These are phyloP conservation scores for Phortica okadai DNA, from an alignment of 2,888 invertebrate genomes.

Conservation along the genomic window DNA sequence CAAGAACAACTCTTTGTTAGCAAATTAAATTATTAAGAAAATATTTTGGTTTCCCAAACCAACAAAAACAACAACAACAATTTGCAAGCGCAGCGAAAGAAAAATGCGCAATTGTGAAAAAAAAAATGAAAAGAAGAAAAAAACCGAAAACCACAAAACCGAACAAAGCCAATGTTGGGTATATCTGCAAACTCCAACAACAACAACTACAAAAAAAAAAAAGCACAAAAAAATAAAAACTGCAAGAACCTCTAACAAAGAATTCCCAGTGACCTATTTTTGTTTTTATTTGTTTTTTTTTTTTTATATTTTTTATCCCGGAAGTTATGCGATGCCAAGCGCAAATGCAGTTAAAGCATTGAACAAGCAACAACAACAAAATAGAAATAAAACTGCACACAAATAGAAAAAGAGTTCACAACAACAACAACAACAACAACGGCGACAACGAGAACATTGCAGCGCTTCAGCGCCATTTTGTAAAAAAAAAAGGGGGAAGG, in stretches of 20 bases:
- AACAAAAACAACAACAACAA: constrained; percentile 43
- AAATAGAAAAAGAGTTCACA: not conserved
- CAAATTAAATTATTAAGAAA: no score
- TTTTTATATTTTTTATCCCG: constrained; percentile 18
- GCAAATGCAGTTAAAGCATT: constrained; percentile 7
- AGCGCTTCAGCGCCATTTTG: not conserved
- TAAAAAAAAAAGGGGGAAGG: not conserved
- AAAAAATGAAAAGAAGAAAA: constrained; percentile 13
- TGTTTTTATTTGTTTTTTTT: constrained; percentile 30
- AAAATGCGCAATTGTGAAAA: constrained; percentile 26
- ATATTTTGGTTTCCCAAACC: constrained; percentile 51
- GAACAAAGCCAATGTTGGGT: constrained; percentile 49
- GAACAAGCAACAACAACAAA: no score
- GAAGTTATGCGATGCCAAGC: constrained; percentile 20
- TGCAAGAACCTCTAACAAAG: constrained; percentile 49
- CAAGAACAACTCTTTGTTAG: not conserved
- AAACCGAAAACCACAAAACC: constrained; percentile 52
- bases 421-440: not conserved
- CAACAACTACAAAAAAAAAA: constrained; percentile 41
- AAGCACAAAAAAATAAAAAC: constrained; percentile 57
- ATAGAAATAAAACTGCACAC: not conserved
- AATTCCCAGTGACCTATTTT: constrained; percentile 68
- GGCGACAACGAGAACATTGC: not conserved
- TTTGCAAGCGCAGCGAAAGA: constrained; percentile 32
- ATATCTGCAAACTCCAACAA: not conserved